Conservation (phyloP, 92 coral and sea anemone species). For the Palythoa caribaeorum region DNA sequence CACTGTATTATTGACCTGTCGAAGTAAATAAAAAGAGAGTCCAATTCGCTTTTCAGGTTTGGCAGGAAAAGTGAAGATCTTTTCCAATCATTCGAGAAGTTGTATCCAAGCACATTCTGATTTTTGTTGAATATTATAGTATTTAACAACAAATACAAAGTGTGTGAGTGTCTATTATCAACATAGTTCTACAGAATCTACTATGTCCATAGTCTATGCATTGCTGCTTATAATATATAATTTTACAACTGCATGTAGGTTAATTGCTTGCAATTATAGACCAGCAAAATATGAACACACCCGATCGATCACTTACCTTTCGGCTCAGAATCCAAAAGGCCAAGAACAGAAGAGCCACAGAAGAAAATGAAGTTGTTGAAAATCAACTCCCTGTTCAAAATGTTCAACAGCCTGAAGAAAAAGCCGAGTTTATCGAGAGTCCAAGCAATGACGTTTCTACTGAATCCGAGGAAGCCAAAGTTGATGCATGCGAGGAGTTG, state of each 20-base stretch:
- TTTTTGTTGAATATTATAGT: conserved; percentile 4
- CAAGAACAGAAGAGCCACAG: conserved; percentile 38
- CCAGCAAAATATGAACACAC: conserved; percentile 3
- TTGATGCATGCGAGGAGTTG: conserved; percentile 40
- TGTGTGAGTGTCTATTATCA: background rate
- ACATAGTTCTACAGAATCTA: background rate
- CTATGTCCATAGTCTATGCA: conserved; percentile 5
- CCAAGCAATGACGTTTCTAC: conserved; percentile 36
- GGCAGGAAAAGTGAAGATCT: too few relatives aligned
- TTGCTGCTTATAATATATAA: background rate
- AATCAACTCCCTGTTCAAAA: conserved; percentile 3
- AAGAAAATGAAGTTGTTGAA: conserved; percentile 43
- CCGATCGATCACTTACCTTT: conserved; percentile 44
- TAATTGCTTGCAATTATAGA: conserved; percentile 5
- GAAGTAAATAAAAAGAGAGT: too few relatives aligned
- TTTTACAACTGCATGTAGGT: conserved; percentile 1
- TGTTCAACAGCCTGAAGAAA: background rate
- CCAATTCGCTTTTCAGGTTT: too few relatives aligned
- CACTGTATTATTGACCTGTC: too few relatives aligned
- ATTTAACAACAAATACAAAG: conserved; percentile 1
- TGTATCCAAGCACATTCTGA: background rate
- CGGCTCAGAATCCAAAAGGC: conserved; percentile 33
- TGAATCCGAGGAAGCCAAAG: conserved; percentile 38
- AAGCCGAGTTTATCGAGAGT: conserved; percentile 7
- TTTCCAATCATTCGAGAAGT: too few relatives aligned